Conservation (phyloP, 2,888 invertebrate genomes). For the Cataglyphis livida region DNA sequence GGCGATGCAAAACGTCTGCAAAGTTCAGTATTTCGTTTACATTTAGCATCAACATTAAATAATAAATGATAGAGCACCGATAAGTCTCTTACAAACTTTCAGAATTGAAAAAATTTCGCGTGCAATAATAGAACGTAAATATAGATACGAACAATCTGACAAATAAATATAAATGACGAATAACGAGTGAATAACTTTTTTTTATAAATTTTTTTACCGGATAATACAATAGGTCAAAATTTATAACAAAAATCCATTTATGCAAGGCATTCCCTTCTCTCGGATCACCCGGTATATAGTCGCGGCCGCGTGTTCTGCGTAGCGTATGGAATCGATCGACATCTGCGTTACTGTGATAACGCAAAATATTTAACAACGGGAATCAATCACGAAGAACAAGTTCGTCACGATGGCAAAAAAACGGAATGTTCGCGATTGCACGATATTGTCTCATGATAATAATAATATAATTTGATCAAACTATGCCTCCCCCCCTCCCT, state of each 20-base stretch:
- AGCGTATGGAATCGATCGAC: slow-evolving; percentile 44
- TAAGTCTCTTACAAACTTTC: not conserved
- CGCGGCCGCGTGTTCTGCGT: slow-evolving; percentile 30
- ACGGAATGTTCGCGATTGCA: not conserved
- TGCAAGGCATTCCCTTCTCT: not conserved
- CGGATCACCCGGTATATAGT: slow-evolving; percentile 27
- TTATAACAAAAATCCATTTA: not conserved
- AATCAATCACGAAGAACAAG: not conserved
- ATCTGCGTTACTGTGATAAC: slow-evolving; percentile 37
- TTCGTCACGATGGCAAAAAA: not conserved
- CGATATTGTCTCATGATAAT: not conserved
- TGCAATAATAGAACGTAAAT: not conserved
- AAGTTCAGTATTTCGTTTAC: not conserved
- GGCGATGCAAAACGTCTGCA: not conserved
- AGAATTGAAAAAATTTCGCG: not conserved
- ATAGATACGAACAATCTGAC: not conserved
- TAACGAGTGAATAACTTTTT: not conserved
- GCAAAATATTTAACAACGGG: not conserved
- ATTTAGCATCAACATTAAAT: not conserved
- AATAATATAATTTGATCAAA: not conserved
- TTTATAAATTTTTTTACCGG: not conserved
- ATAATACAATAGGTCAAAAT: not conserved
- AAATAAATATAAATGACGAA: not conserved
- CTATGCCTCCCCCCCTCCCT: not conserved
- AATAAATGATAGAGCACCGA: not conserved